These are phyloP conservation scores for Zosterops japonicus DNA, from an alignment of 2,113 vertebrate genomes.

Conservation along the genomic window DNA sequence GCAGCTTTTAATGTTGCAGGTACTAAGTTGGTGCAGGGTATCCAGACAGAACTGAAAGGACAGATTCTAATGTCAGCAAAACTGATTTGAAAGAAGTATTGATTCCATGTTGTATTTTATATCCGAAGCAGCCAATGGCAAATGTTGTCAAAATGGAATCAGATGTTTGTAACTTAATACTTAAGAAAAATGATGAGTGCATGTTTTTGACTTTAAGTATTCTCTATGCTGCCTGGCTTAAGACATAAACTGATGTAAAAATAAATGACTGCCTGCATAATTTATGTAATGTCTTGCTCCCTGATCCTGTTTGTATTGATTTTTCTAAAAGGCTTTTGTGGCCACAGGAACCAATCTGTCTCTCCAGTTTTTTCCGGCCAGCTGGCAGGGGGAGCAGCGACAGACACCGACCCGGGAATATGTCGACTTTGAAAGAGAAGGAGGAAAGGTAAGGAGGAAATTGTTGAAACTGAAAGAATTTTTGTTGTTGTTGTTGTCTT, in stretches of 20 bases:
- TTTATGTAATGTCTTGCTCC: conserved; percentile 90
- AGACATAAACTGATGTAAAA: conserved; percentile 86
- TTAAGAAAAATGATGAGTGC: conserved; percentile 94
- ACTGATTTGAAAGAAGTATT: conserved; percentile 79
- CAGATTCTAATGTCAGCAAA: conserved; percentile 78
- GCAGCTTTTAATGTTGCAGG: not conserved
- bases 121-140: conserved; percentile 78
- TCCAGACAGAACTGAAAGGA: conserved; percentile 62
- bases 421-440: conserved; percentile 97
- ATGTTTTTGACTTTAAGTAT: conserved; percentile 83
- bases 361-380: conserved; percentile 99
- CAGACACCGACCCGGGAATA: conserved; percentile 96
- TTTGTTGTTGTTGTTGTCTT: not conserved
- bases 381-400: conserved; percentile 94
- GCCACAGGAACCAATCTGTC: conserved; percentile 99
- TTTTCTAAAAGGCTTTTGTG: conserved; percentile 98
- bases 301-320: conserved; percentile 99
- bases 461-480: conserved; percentile 6
- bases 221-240: conserved; percentile 78
- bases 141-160: conserved; percentile 93
- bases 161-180: conserved; percentile 97
- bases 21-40: conserved; percentile 15
- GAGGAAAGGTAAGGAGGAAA: conserved; percentile 90
- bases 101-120: conserved; percentile 80
- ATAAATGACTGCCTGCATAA: conserved; percentile 96